phyloP scores from a whole-genome alignment of 1,140 invertebrate genomes.

The Ectropis grisescens region DNA sequence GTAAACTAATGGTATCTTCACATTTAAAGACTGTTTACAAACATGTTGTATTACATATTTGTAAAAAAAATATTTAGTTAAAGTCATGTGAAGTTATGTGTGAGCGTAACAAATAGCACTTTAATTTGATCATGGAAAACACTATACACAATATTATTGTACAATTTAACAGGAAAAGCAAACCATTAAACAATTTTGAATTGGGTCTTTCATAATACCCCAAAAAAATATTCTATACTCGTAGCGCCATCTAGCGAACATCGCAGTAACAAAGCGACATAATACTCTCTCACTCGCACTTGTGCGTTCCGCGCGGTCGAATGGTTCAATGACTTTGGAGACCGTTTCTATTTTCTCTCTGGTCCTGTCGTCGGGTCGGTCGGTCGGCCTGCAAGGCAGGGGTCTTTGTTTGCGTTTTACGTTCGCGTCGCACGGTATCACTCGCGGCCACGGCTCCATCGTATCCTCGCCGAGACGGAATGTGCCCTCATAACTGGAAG shows the following conservation, averaged over 20 bases:
- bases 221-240: not conserved
- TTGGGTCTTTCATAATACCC: constrained; percentile 30
- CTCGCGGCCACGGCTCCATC: constrained; percentile 41
- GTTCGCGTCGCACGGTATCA: constrained; percentile 59
- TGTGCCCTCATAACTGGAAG: constrained; percentile 62
- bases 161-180: too few relatives aligned
- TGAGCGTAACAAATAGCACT: too few relatives aligned
- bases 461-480: constrained; percentile 55
- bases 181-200: too few relatives aligned
- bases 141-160: too few relatives aligned
- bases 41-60: too few relatives aligned
- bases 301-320: constrained; percentile 32
- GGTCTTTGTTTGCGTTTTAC: constrained; percentile 69
- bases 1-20: too few relatives aligned
- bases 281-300: constrained; percentile 53
- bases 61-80: too few relatives aligned
- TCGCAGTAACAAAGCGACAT: not conserved
- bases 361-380: constrained; percentile 59
- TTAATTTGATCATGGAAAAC: too few relatives aligned
- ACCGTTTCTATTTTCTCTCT: constrained; percentile 71
- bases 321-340: constrained; percentile 69
- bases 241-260: constrained; percentile 37
- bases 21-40: too few relatives aligned
- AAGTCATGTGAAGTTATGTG: too few relatives aligned
- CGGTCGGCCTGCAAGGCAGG: constrained; percentile 47